A percentile compares a stretch with the other conserved stretches of the same genome.
These are phyloP conservation scores for Salvelinus namaycush DNA, from an alignment of 2,113 vertebrate species.

Conservation along the genomic window DNA sequence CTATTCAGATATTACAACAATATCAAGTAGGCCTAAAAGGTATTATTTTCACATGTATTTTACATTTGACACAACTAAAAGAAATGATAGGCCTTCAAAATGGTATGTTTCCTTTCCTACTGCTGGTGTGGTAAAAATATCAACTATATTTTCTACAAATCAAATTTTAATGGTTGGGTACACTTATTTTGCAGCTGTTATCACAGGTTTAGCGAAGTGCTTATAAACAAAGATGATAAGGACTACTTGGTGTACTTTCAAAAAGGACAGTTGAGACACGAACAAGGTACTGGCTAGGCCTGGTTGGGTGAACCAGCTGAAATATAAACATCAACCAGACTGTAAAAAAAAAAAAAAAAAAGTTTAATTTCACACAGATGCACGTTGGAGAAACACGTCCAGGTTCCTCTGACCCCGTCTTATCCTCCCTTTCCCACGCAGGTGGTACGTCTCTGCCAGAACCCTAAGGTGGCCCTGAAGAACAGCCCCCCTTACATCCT, in stretches of 20 bases:
- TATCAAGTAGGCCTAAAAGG: neutral
- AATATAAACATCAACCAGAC: neutral
- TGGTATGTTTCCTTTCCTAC: no score
- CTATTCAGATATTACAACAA: neutral
- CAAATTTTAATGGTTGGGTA: neutral
- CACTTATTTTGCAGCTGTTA: neutral
- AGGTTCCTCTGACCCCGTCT: neutral
- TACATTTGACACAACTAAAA: no score
- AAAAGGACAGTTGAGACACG: no score
- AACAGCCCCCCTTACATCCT: conserved; percentile 92
- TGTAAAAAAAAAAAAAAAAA: neutral
- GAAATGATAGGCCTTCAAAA: no score
- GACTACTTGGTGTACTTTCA: no score
- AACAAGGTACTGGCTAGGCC: neutral
- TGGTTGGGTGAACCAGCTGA: neutral
- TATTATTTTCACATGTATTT: neutral
- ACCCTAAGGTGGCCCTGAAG: conserved; percentile 86
- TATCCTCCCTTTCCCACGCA: conserved; percentile 41
- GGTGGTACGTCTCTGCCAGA: conserved; percentile 90
- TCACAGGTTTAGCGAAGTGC: no score
- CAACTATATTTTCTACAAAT: no score
- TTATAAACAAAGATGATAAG: no score
- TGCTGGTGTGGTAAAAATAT: no score
- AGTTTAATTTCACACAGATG: neutral
- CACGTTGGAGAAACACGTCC: neutral